A percentile compares a stretch with the other conserved stretches of the same genome.
These are phyloP conservation scores for Microcebus jonahi DNA, from an alignment of 2,113 vertebrate genomes.

Conservation along the genomic window DNA sequence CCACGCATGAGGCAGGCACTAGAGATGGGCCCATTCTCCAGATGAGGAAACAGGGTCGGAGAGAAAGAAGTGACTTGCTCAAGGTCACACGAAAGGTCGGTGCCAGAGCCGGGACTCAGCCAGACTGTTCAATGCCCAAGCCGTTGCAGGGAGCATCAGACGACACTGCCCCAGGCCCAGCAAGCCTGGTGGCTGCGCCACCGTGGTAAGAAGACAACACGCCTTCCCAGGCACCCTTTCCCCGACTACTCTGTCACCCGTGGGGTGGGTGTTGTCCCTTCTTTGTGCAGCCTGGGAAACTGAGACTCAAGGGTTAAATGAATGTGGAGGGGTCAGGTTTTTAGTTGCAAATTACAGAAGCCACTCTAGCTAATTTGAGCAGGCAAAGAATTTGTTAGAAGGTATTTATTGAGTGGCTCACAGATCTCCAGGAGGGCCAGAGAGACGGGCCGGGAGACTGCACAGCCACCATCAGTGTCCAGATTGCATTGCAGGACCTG, in stretches of 20 bases:
- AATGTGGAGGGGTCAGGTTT: not conserved
- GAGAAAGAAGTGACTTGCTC: not conserved
- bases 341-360: not conserved
- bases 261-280: not conserved
- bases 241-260: not conserved
- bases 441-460: not conserved
- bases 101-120: not conserved
- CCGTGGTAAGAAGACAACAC: not conserved
- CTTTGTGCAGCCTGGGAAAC: not conserved
- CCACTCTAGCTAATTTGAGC: not conserved
- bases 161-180: too few relatives aligned
- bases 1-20: rapidly evolving
- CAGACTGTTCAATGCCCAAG: not conserved
- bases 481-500: not conserved
- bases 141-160: not conserved
- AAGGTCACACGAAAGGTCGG: not conserved
- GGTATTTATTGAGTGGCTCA: not conserved
- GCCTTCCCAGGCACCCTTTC: not conserved
- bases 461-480: not conserved
- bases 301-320: not conserved
- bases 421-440: not conserved
- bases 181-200: not conserved
- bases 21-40: not conserved
- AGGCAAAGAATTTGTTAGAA: not conserved
- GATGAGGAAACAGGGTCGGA: not conserved